Evolutionary conservation across 2,888 invertebrate genomes (phyloP).

Genomic region (Agonum fuliginosum): DNA sequence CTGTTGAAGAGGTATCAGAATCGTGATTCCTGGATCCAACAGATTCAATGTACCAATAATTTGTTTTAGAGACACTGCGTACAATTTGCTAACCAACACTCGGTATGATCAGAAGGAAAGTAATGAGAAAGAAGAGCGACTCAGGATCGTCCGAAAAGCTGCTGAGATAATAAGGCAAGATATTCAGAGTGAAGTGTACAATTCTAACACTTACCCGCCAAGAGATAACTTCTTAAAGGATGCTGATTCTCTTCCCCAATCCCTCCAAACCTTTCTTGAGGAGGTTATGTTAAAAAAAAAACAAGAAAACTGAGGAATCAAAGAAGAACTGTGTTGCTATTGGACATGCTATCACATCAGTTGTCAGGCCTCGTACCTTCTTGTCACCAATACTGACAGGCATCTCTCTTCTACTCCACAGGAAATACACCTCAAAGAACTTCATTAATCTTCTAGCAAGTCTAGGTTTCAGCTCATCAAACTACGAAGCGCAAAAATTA

Average conservation of each 20-base stretch:
- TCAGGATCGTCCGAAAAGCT: slow-evolving; percentile 35
- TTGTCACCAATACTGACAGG: slow-evolving; percentile 69
- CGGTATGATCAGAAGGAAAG: neutral
- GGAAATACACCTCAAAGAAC: slow-evolving; percentile 63
- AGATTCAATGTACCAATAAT: neutral
- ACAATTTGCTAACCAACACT: slow-evolving; percentile 42
- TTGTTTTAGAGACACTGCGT: slow-evolving; percentile 53
- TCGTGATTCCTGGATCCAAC: slow-evolving; percentile 62
- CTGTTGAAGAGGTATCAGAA: slow-evolving; percentile 58
- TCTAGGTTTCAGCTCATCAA: slow-evolving; percentile 64
- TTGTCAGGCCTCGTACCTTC: slow-evolving; percentile 64
- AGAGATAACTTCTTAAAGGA: slow-evolving; percentile 64
- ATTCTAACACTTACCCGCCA: slow-evolving; percentile 64
- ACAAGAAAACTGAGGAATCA: slow-evolving; percentile 64
- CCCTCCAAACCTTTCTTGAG: slow-evolving; percentile 64
- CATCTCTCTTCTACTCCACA: slow-evolving; percentile 67
- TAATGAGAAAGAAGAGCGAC: slow-evolving; percentile 43
- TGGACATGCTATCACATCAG: slow-evolving; percentile 63
- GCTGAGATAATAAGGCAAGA: slow-evolving; percentile 60
- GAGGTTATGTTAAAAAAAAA: slow-evolving; percentile 66
- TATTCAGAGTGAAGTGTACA: slow-evolving; percentile 58
- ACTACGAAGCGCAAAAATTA: slow-evolving; percentile 63
- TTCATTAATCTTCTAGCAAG: slow-evolving; percentile 62
- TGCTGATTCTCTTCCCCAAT: slow-evolving; percentile 64
- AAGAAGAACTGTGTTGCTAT: slow-evolving; percentile 63